Conservation (phyloP, 1,140 invertebrate species). For the Brachionus rotundiformis region DNA sequence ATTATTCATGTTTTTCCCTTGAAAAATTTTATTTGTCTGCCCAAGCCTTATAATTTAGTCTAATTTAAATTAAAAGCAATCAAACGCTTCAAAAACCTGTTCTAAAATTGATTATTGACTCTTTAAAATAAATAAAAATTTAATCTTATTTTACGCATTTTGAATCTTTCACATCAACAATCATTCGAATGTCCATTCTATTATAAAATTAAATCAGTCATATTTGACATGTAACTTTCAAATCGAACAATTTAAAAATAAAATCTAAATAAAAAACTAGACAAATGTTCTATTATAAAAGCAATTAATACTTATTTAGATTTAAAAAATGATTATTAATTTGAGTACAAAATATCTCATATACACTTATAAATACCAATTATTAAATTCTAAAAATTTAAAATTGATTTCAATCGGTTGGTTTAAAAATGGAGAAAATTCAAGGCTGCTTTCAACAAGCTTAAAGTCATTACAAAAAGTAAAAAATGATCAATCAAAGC, state of each 20-base stretch:
- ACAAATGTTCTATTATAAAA: neutral
- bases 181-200: neutral
- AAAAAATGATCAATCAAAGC: neutral
- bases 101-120: neutral
- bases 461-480: neutral
- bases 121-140: too few species aligned
- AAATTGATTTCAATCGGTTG: neutral
- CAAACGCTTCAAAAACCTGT: neutral
- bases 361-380: neutral
- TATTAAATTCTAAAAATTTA: neutral
- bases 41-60: neutral
- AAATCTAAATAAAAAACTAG: too few species aligned
- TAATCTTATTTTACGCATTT: too few species aligned
- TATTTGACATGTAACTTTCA: neutral
- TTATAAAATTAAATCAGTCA: neutral
- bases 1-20: neutral
- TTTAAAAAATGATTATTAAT: constrained; percentile 2
- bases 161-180: neutral
- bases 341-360: neutral
- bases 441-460: neutral
- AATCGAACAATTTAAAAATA: too few species aligned
- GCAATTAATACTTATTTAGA: neutral
- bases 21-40: neutral
- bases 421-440: neutral
- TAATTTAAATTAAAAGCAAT: neutral